Conservation (phyloP, 2,888 invertebrate genomes). For the Lasioglossum figueresi region DNA sequence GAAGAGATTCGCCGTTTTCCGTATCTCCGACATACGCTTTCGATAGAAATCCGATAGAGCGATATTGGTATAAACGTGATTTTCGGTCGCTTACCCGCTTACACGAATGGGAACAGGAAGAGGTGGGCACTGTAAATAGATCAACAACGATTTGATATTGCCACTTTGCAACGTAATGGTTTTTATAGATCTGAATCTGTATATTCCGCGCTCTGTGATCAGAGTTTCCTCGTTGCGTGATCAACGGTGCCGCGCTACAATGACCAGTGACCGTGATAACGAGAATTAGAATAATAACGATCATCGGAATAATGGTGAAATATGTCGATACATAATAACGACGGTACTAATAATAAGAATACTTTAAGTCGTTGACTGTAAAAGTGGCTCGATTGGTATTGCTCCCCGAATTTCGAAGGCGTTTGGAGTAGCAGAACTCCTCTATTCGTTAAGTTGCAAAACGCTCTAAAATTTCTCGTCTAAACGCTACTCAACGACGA, state of each 20-base stretch:
- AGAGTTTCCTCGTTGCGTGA: constrained; percentile 26
- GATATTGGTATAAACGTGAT: background rate
- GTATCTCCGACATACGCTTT: background rate
- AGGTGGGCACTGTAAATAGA: background rate
- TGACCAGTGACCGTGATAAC: constrained; percentile 58
- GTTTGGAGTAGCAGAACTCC: constrained; percentile 27
- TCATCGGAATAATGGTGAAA: constrained; percentile 36
- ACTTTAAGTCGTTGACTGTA: constrained; percentile 55
- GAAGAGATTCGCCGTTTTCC: background rate
- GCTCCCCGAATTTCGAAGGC: constrained; percentile 60
- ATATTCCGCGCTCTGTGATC: constrained; percentile 51
- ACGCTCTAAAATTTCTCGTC: constrained; percentile 40
- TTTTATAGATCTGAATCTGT: constrained; percentile 63
- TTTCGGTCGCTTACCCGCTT: constrained; percentile 22
- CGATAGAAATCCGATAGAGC: no score
- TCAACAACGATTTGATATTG: constrained; percentile 32
- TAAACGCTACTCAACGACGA: constrained; percentile 26
- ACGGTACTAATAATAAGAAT: constrained; percentile 53
- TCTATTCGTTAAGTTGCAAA: constrained; percentile 45
- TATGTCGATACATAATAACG: constrained; percentile 48
- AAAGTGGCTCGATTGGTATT: constrained; percentile 63
- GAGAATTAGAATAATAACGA: constrained; percentile 60
- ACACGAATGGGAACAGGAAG: background rate
- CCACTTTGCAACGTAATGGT: constrained; percentile 64
- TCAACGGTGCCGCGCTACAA: constrained; percentile 65